A percentile compares a stretch with the other conserved stretches of the same genome.
phyloP scores from a whole-genome alignment of 2,888 invertebrate genomes.

The Cordilura impudica region DNA sequence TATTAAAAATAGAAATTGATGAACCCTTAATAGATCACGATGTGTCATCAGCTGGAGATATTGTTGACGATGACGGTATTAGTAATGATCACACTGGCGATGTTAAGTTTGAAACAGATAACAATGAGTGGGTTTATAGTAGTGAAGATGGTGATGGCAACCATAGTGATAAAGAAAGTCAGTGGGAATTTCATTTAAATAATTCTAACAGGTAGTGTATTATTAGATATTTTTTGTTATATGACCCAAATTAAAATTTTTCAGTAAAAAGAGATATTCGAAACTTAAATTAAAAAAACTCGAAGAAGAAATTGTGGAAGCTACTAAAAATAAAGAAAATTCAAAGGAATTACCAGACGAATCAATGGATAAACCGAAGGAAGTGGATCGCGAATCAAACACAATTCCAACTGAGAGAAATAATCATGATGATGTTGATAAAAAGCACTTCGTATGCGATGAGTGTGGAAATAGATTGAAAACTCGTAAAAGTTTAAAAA shows the following conservation, averaged over 20 bases:
- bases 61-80: neutral
- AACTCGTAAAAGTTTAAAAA: constrained; percentile 67
- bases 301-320: neutral
- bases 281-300: neutral
- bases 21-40: constrained; percentile 32
- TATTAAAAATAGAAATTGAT: constrained; percentile 47
- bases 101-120: constrained; percentile 8
- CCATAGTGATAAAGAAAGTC: constrained; percentile 13
- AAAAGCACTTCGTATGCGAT: constrained; percentile 69
- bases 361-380: neutral
- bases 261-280: neutral
- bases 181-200: constrained; percentile 13
- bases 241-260: neutral
- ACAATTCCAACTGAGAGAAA: neutral
- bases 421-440: constrained; percentile 40
- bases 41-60: neutral
- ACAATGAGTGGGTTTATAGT: constrained; percentile 7
- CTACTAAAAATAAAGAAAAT: neutral
- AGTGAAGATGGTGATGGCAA: neutral
- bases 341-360: neutral
- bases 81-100: neutral
- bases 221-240: neutral
- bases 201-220: neutral
- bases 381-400: neutral
- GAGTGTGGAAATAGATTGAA: constrained; percentile 67